Evolutionary conservation across 2,888 invertebrate genomes (phyloP).

Genomic region (Cryptophagus acutangulus): DNA sequence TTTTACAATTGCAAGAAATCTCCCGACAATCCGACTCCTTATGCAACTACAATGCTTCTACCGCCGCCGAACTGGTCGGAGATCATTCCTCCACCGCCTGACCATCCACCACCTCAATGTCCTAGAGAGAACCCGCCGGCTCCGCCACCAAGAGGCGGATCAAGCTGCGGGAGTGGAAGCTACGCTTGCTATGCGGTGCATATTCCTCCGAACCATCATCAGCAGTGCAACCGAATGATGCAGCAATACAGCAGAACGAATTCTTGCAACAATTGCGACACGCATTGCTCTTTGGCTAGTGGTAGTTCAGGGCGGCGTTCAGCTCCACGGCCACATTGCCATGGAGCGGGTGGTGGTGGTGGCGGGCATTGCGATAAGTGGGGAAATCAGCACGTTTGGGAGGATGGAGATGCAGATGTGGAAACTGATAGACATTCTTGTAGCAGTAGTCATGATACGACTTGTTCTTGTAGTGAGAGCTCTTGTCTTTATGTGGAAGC

Average conservation of each 20-base stretch:
- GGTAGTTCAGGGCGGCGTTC: constrained; percentile 41
- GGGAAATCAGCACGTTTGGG: constrained; percentile 42
- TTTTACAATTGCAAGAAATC: constrained; percentile 62
- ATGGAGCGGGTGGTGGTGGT: constrained; percentile 19
- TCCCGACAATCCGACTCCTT: constrained; percentile 64
- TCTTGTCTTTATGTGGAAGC: constrained; percentile 60
- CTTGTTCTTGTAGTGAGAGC: constrained; percentile 60
- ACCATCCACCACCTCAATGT: constrained; percentile 56
- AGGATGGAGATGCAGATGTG: constrained; percentile 46
- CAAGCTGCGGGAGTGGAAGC: constrained; percentile 41
- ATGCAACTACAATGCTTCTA: constrained; percentile 70
- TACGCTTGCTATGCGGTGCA: constrained; percentile 47
- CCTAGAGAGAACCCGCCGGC: constrained; percentile 42
- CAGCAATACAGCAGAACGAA: constrained; percentile 35
- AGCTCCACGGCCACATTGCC: constrained; percentile 39
- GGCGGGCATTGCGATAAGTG: constrained; percentile 43
- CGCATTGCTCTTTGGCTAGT: constrained; percentile 44
- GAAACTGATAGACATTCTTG: constrained; percentile 52
- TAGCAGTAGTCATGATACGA: constrained; percentile 53
- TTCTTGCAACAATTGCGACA: constrained; percentile 44
- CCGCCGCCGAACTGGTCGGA: constrained; percentile 56
- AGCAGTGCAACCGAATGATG: constrained; percentile 19
- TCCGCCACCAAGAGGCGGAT: constrained; percentile 42
- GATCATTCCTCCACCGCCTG: constrained; percentile 57
- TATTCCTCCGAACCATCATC: constrained; percentile 34